Evolutionary conservation across 2,888 invertebrate genomes (phyloP), one percentile per base, ranked within the genome.

Genomic region (Ophion costatus): DNA sequence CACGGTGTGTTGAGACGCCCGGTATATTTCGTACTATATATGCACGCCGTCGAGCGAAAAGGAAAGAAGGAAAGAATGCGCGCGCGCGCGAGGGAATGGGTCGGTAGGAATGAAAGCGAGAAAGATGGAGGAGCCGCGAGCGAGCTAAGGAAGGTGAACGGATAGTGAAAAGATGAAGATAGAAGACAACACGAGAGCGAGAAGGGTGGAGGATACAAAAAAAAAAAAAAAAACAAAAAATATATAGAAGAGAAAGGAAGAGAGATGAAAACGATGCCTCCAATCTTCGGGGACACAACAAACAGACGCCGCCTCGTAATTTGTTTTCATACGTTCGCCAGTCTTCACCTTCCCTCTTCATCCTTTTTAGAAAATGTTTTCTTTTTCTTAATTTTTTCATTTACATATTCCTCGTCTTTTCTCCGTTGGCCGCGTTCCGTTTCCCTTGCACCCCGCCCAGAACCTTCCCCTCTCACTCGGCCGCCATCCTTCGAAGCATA

Each of bases 291-390:
- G 87, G 83, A 86, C 89, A 91, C 92, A 92, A 92, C 92, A 92
- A 92, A 92, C 92, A 91, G 92, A 92, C 91, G 91, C 92, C 92
- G 92, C 92, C 92, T 92, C 92, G 92, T 92, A 92, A 92, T 92
- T 92, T 92, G 92, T 92, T 92, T 92, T 92, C 92, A 91, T 92
- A 91, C 91, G 91, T 92, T 90, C 90, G 90, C 90, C 87, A 86
- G 87, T 86, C 85, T 81, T 84, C 84, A 82, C 83, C 84, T 79
- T 80, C 80, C 80, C 82, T 69, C 75, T 66, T 82, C 77, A 80
- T 80, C 71, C 84, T 81, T 79, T 80, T 75, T 38, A 7, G 38
- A 38, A 38, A 38, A 80, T 78, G 51, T 38, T 79, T 78, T 64
- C 59, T 69, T 20, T 89, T 87, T 84, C 24, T 86, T 77, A 82